These are phyloP conservation scores for Channa striata DNA, from an alignment of 2,797 vertebrate genomes.

Conservation along the genomic window DNA sequence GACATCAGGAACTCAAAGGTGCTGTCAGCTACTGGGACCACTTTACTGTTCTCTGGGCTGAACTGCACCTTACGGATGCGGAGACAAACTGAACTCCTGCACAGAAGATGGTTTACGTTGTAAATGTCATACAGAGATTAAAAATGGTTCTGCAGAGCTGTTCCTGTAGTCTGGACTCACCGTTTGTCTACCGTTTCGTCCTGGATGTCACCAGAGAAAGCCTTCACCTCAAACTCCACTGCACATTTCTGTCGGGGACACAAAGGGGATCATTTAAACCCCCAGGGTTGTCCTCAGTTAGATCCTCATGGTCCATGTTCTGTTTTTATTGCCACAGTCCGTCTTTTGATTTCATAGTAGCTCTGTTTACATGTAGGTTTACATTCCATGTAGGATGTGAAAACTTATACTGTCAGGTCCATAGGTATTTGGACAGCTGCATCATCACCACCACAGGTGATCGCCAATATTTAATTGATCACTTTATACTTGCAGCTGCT, in stretches of 20 bases:
- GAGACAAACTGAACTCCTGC: slow-evolving; percentile 89
- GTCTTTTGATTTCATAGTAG: too few species aligned
- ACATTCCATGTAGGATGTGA: too few species aligned
- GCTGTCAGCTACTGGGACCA: slow-evolving; percentile 84
- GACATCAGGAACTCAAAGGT: slow-evolving; percentile 95
- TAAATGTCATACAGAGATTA: neutral
- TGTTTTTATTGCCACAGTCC: too few species aligned
- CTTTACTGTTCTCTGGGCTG: slow-evolving; percentile 77
- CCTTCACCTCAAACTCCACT: slow-evolving; percentile 94
- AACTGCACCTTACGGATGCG: slow-evolving; percentile 93
- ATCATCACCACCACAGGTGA: too few species aligned
- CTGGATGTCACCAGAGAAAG: slow-evolving; percentile 85
- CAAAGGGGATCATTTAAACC: neutral
- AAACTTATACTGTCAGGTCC: too few species aligned
- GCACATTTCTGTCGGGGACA: slow-evolving; percentile 86
- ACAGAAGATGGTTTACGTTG: neutral
- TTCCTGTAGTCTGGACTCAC: slow-evolving; percentile 73
- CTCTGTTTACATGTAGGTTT: too few species aligned
- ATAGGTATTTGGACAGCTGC: too few species aligned
- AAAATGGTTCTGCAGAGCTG: neutral
- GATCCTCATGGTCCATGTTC: too few species aligned
- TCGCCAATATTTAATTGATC: too few species aligned
- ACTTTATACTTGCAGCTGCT: too few species aligned
- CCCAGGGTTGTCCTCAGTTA: too few species aligned
- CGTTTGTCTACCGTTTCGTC: slow-evolving; percentile 88